phyloP scores from a whole-genome alignment of 1,140 invertebrate genomes.

The Hermetia illucens region DNA sequence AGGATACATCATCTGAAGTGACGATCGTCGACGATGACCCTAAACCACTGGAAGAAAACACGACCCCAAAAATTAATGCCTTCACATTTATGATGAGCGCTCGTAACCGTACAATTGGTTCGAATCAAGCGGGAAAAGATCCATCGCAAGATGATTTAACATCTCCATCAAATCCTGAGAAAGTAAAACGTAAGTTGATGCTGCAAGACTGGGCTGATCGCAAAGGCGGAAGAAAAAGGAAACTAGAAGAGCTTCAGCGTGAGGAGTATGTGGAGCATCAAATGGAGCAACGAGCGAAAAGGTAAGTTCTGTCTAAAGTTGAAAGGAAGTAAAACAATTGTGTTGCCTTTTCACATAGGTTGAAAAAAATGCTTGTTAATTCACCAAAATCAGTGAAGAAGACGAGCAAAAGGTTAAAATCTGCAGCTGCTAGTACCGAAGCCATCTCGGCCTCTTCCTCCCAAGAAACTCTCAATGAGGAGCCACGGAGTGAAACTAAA shows the following conservation, averaged over 20 bases:
- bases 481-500: constrained; percentile 2
- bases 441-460: too few relatives aligned
- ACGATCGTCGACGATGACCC: neutral
- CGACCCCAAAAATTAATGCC: constrained; percentile 32
- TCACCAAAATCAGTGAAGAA: constrained; percentile 3
- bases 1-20: too few relatives aligned
- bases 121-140: constrained; percentile 42
- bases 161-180: constrained; percentile 5
- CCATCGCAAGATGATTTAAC: constrained; percentile 3
- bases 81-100: constrained; percentile 48
- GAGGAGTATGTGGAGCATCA: constrained; percentile 36
- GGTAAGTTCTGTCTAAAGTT: constrained; percentile 11
- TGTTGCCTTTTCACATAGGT: constrained; percentile 2
- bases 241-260: constrained; percentile 35
- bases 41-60: constrained; percentile 20
- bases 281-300: constrained; percentile 39
- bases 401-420: neutral
- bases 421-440: too few relatives aligned
- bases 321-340: neutral
- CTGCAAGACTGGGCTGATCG: constrained; percentile 41
- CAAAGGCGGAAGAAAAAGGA: constrained; percentile 39
- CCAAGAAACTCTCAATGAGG: too few relatives aligned
- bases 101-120: constrained; percentile 41
- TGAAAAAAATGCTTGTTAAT: constrained; percentile 33
- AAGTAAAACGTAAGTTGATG: constrained; percentile 32